Evolutionary conservation across 2,797 vertebrate species (phyloP), one percentile per base, ranked within the genome.

Genomic region (Sebastes itinus): DNA sequence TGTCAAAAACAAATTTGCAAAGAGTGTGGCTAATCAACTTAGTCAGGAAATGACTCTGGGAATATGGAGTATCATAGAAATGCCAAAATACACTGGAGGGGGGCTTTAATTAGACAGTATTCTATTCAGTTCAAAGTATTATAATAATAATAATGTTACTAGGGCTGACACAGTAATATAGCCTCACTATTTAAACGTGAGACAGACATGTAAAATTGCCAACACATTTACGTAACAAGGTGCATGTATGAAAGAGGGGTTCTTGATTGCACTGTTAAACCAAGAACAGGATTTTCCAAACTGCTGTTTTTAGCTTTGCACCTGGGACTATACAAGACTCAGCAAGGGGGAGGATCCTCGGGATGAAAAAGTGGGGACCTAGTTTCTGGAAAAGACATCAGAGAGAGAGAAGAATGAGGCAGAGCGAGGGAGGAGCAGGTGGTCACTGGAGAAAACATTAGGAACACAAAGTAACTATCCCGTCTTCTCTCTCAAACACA

Each of bases 331-430:
- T 71, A 54, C 58, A 65, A 79, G 38, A 82, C 71, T 75, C 61
- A 78, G 86, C 75, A 75, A 72, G 58, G 71, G 27, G 60, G 66
- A 56, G 68, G 76, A 81, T 58, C 70, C 63, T 60, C 13, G 2
- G 72, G 66, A 73, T 73, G 54, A 89, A 79, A 80, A 42, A 75
- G 49, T 25, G 60, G 58, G 54, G 74, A 75, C 76, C 72, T 76
- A 75, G 73, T 64, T 85, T 89, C 87, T 90, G 84, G 86, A 84
- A 87, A 93, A 91, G 35, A 83, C 80, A 92, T 91, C 72, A 86
- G 82, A 72, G 33, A 63, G 25, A 60, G 52, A 54, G 56, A 65
- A 76, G 68, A 66, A 59, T 20, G 71, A 76, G 70, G 56, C 56
- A 73, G 77, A 80, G 62, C 1, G n/a, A 52, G 59, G 78, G 52